Conservation (phyloP, 2,113 vertebrate genomes). For the Spilogale gracilis region DNA sequence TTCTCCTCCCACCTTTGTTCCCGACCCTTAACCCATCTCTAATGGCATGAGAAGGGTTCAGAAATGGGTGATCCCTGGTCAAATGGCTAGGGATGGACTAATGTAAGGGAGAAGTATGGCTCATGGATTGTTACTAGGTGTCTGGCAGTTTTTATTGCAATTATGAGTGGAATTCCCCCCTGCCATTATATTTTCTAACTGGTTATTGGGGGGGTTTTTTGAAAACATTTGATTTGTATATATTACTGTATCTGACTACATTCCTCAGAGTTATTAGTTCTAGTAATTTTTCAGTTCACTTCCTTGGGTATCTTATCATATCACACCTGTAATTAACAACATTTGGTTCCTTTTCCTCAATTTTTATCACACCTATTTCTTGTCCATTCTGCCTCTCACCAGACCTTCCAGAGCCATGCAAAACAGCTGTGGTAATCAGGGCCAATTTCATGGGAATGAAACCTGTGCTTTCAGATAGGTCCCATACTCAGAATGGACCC, state of each 20-base stretch:
- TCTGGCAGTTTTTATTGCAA: constrained; percentile 5
- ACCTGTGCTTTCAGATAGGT: background rate
- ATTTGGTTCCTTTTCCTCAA: background rate
- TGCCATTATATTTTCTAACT: constrained; percentile 26
- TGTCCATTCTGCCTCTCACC: background rate
- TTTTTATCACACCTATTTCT: background rate
- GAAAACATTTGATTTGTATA: background rate
- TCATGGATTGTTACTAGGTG: background rate
- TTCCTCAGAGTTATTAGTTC: constrained; percentile 5
- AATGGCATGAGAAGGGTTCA: background rate
- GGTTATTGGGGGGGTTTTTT: background rate
- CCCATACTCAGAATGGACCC: background rate
- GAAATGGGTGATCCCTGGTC: background rate
- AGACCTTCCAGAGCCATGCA: background rate
- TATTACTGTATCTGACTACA: background rate
- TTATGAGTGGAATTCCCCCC: background rate
- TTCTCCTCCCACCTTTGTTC: background rate
- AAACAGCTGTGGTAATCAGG: background rate
- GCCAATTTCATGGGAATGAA: background rate
- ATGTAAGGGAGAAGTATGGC: background rate
- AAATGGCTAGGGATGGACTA: background rate
- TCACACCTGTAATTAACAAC: background rate
- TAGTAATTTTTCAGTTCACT: constrained; percentile 12
- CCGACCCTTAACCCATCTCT: background rate
- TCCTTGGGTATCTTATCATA: background rate